These are phyloP conservation scores for Camponotus vicinus DNA, from an alignment of 1,140 invertebrate genomes.

Conservation along the genomic window DNA sequence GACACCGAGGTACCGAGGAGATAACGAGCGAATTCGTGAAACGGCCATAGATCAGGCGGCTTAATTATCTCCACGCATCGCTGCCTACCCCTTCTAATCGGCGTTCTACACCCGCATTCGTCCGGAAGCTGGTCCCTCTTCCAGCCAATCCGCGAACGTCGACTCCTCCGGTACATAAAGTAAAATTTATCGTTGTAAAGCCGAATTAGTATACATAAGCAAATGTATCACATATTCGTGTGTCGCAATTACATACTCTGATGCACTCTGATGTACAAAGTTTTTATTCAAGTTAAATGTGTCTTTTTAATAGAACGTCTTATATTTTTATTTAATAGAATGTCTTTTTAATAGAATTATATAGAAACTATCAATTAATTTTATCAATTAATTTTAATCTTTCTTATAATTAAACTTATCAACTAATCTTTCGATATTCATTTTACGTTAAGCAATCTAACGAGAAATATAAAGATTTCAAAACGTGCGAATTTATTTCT, in stretches of 20 bases:
- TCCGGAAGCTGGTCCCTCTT: constrained; percentile 65
- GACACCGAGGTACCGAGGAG: constrained; percentile 81
- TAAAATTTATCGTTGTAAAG: constrained; percentile 32
- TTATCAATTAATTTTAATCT: neutral
- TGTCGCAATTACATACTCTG: neutral
- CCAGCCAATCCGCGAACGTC: constrained; percentile 49
- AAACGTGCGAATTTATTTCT: neutral
- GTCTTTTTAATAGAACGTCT: neutral
- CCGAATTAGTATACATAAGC: neutral
- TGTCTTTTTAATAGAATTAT: too few relatives aligned
- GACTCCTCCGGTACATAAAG: constrained; percentile 42
- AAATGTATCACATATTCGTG: neutral
- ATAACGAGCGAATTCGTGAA: constrained; percentile 87
- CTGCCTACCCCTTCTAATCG: constrained; percentile 79
- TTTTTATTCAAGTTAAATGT: neutral
- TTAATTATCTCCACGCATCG: constrained; percentile 86
- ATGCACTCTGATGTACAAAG: neutral
- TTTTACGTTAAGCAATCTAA: neutral
- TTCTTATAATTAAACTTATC: neutral
- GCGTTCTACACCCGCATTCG: constrained; percentile 67
- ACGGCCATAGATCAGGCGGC: constrained; percentile 85
- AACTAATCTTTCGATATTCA: neutral
- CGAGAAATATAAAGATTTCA: neutral
- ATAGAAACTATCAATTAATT: neutral
- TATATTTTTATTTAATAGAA: too few relatives aligned